Conservation (phyloP, 2,113 vertebrate species). For the Irena cyanogastra region DNA sequence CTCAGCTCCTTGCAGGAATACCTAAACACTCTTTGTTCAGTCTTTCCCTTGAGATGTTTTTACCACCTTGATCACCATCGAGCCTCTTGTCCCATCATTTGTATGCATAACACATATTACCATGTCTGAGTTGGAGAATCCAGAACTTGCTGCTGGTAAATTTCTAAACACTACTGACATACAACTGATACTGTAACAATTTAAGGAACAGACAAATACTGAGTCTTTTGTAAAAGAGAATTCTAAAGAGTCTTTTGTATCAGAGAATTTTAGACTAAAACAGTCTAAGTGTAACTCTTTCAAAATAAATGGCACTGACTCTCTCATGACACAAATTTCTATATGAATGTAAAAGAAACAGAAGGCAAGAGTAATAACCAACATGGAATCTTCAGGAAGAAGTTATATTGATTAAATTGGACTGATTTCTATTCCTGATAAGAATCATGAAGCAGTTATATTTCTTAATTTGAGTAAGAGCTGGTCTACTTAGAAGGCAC, state of each 20-base stretch:
- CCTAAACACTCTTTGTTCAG: not conserved
- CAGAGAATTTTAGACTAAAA: not conserved
- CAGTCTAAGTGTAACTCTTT: not conserved
- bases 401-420: not conserved
- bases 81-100: fast-evolving
- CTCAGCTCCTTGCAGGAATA: not conserved
- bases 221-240: not conserved
- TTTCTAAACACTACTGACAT: not conserved
- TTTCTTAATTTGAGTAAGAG: not conserved
- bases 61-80: not conserved
- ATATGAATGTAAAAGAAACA: not conserved
- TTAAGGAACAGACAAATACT: not conserved
- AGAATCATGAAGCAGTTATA: not conserved
- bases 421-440: not conserved
- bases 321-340: not conserved
- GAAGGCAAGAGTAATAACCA: not conserved
- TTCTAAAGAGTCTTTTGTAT: too few relatives aligned
- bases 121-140: not conserved
- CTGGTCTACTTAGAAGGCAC: not conserved
- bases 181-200: not conserved
- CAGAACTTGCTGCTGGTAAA: not conserved
- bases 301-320: not conserved
- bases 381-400: not conserved
- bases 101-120: not conserved
- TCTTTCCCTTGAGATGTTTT: not conserved